phyloP scores from a whole-genome alignment of 2,888 invertebrate genomes.

The Protula sp. region DNA sequence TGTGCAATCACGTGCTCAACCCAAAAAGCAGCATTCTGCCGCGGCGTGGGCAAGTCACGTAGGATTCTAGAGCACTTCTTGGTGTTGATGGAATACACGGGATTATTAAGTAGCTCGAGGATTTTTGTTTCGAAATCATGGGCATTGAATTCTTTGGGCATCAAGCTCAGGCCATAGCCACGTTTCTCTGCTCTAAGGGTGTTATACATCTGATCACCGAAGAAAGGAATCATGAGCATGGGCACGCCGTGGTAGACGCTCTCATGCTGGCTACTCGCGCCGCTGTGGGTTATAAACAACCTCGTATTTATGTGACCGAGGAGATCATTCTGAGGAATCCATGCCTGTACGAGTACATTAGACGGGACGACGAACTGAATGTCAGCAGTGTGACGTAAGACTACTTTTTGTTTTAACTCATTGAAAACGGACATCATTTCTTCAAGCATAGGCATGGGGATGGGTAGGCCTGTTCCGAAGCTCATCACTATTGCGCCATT shows the following conservation, averaged over 20 bases:
- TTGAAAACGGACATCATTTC: slow-evolving; percentile 3
- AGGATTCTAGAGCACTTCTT: neutral
- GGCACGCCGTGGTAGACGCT: slow-evolving; percentile 8
- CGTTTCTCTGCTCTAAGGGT: neutral
- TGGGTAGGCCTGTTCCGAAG: slow-evolving; percentile 3
- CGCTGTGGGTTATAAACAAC: slow-evolving; percentile 9
- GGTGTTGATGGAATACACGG: neutral
- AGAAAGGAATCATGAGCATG: slow-evolving; percentile 4
- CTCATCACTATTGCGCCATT: slow-evolving; percentile 4
- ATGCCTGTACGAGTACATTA: slow-evolving; percentile 1
- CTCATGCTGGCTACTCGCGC: slow-evolving; percentile 8
- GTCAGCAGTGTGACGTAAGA: slow-evolving; percentile 1
- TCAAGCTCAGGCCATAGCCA: neutral
- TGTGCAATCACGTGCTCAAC: neutral
- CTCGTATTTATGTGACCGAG: slow-evolving; percentile 1
- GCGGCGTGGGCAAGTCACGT: neutral
- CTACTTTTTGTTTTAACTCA: neutral
- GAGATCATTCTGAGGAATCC: slow-evolving; percentile 15
- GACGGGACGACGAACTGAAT: neutral
- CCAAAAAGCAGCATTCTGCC: neutral
- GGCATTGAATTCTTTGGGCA: neutral
- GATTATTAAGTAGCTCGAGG: neutral
- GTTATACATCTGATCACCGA: slow-evolving; percentile 7
- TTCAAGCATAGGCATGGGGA: neutral
- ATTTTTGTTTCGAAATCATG: neutral